Conservation (phyloP, 2,888 invertebrate genomes). For the Drosophila yooni region DNA sequence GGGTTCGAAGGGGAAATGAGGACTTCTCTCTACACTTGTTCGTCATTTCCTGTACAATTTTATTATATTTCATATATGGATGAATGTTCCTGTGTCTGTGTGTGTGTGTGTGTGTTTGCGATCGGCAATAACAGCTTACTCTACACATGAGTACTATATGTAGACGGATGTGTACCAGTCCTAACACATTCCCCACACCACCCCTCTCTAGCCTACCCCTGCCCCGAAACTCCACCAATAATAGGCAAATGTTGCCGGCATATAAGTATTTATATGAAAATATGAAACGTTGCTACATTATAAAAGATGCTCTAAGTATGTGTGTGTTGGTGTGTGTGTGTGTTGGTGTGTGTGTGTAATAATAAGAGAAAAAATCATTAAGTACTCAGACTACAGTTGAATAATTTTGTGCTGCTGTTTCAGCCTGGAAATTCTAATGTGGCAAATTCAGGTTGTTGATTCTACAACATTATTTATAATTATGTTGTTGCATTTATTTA, state of each 20-base stretch:
- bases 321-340: constrained; percentile 15
- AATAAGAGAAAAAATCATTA: constrained; percentile 60
- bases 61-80: constrained; percentile 79
- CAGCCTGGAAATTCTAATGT: neutral
- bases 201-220: neutral
- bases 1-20: constrained; percentile 14
- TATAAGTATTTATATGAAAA: constrained; percentile 71
- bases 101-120: constrained; percentile 34
- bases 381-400: constrained; percentile 47
- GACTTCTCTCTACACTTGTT: constrained; percentile 69
- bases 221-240: constrained; percentile 4
- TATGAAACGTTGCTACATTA: constrained; percentile 74
- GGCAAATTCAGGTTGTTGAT: constrained; percentile 4
- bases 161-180: constrained; percentile 24
- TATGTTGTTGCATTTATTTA: neutral
- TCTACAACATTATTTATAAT: constrained; percentile 7
- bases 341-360: constrained; percentile 40
- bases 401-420: constrained; percentile 34
- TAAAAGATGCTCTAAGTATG: constrained; percentile 44
- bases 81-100: constrained; percentile 25
- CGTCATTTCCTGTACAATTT: constrained; percentile 82
- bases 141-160: constrained; percentile 22
- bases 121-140: constrained; percentile 52
- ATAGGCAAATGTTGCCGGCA: constrained; percentile 50
- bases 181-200: neutral